These are phyloP conservation scores for Syngnathoides biaculeatus DNA, from an alignment of 2,113 vertebrate genomes.

Conservation along the genomic window DNA sequence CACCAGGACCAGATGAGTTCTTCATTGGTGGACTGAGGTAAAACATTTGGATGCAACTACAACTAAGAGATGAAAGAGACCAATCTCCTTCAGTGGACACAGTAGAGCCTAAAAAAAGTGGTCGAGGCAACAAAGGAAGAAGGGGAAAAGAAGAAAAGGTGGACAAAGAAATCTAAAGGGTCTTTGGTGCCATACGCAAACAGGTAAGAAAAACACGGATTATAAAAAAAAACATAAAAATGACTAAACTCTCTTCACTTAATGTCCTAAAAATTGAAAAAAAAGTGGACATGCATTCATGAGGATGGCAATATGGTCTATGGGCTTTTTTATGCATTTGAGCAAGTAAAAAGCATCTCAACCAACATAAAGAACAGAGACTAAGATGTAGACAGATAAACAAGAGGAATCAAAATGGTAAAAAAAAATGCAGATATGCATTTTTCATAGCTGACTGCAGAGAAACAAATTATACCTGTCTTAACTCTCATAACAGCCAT, in stretches of 20 bases:
- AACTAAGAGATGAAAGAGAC: slow-evolving; percentile 15
- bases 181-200: background rate
- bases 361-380: background rate
- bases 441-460: background rate
- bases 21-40: slow-evolving; percentile 18
- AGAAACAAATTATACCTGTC: slow-evolving; percentile 6
- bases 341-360: background rate
- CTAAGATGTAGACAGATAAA: background rate
- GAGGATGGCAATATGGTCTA: background rate
- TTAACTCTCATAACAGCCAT: slow-evolving; percentile 2
- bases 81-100: slow-evolving; percentile 9
- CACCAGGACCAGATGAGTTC: slow-evolving; percentile 21
- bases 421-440: background rate
- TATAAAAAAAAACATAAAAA: background rate
- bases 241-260: background rate
- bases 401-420: slow-evolving; percentile 1
- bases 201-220: slow-evolving; percentile 44
- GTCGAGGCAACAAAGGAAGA: slow-evolving; percentile 39
- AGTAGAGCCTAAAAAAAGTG: slow-evolving; percentile 9
- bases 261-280: background rate
- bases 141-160: slow-evolving; percentile 33
- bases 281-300: background rate
- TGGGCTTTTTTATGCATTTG: background rate
- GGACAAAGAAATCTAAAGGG: slow-evolving; percentile 12
- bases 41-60: slow-evolving; percentile 13